Percentiles rank a stretch among this genome's conserved stretches.
These are phyloP conservation scores for Rhaphigaster nebulosa DNA, from an alignment of 2,888 invertebrate genomes.

Conservation along the genomic window DNA sequence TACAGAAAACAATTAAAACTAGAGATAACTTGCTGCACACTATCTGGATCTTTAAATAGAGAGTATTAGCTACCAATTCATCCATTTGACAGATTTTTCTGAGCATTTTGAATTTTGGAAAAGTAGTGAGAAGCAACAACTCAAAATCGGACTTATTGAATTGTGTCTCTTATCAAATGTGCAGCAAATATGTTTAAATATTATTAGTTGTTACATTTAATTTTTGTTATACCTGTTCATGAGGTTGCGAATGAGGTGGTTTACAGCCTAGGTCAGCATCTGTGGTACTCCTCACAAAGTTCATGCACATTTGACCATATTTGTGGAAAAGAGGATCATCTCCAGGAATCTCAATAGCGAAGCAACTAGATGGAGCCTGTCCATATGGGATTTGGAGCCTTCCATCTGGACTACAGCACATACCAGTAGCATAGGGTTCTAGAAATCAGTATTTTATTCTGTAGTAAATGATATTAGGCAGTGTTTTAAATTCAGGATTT, in stretches of 20 bases:
- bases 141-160: no score
- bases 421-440: constrained; percentile 68
- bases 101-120: no score
- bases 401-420: constrained; percentile 76
- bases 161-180: no score
- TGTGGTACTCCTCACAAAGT: constrained; percentile 67
- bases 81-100: no score
- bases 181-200: no score
- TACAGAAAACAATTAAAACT: no score
- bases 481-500: neutral
- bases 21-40: no score
- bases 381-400: constrained; percentile 64
- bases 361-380: constrained; percentile 66
- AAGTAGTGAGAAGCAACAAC: no score
- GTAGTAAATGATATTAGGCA: neutral
- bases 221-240: constrained; percentile 76
- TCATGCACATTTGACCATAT: constrained; percentile 67
- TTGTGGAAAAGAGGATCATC: constrained; percentile 67
- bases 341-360: constrained; percentile 66
- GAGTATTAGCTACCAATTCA: no score
- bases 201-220: no score
- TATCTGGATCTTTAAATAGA: no score
- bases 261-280: constrained; percentile 78
- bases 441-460: constrained; percentile 57
- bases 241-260: constrained; percentile 74